phyloP scores from a whole-genome alignment of 2,797 vertebrate genomes.

The Molothrus ater region DNA sequence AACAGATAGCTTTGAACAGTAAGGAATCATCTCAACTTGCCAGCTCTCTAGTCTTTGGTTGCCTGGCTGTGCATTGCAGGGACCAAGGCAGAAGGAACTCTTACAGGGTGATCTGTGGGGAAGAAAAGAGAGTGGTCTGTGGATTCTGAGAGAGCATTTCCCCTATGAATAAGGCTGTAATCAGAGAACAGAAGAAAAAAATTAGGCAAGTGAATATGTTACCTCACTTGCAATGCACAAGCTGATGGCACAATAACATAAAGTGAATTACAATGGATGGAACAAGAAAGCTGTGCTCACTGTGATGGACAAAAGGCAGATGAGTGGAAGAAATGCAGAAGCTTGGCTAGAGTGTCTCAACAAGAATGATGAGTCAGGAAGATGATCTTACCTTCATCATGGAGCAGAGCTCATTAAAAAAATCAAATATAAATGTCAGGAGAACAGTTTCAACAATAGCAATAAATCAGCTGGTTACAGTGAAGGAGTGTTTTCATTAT shows the following conservation, averaged over 20 bases:
- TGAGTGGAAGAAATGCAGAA: not conserved
- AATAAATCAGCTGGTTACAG: not conserved
- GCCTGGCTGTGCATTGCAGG: slow-evolving; percentile 41
- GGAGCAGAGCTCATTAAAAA: not conserved
- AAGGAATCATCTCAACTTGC: slow-evolving; percentile 47
- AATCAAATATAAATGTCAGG: not conserved
- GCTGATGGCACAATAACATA: not conserved
- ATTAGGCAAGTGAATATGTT: not conserved
- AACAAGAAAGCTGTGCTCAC: not conserved
- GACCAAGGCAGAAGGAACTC: slow-evolving; percentile 39
- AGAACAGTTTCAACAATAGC: not conserved
- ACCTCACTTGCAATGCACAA: not conserved
- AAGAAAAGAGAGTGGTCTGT: slow-evolving; percentile 22
- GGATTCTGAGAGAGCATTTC: slow-evolving; percentile 1
- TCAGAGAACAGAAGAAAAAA: not conserved
- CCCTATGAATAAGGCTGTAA: not conserved
- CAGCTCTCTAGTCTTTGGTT: slow-evolving; percentile 41
- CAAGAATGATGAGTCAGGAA: not conserved
- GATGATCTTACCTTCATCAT: not conserved
- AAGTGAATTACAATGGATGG: not conserved
- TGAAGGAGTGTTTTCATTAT: not conserved
- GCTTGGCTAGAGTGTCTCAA: not conserved
- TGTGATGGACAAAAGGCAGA: not conserved
- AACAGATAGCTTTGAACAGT: slow-evolving; percentile 14
- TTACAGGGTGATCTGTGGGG: slow-evolving; percentile 38